These are phyloP conservation scores for Amniataba percoides DNA, from an alignment of 2,797 vertebrate species.

Conservation along the genomic window DNA sequence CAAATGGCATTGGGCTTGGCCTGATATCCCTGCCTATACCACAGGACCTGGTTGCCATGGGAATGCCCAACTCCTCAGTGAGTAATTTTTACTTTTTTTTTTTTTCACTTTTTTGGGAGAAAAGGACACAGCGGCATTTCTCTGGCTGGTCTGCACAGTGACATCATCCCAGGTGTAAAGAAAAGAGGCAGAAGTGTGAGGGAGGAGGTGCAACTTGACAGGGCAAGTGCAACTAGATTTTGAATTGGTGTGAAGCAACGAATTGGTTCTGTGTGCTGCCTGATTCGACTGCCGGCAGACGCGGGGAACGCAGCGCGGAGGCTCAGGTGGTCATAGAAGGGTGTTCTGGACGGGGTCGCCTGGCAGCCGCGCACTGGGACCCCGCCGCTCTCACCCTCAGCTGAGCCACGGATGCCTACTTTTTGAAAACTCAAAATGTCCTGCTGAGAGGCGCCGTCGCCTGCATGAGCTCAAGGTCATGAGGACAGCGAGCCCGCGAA, in stretches of 20 bases:
- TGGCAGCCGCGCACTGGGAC: conserved; percentile 36
- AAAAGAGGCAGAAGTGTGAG: conserved; percentile 47
- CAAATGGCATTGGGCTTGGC: conserved; percentile 84
- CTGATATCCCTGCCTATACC: conserved; percentile 78
- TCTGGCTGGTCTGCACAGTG: conserved; percentile 16
- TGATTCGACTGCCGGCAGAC: conserved; percentile 46
- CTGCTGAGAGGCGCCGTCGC: not conserved
- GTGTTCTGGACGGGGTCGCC: conserved; percentile 40
- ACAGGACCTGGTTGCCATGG: conserved; percentile 83
- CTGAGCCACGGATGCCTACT: conserved; percentile 28
- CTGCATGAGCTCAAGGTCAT: conserved; percentile 55
- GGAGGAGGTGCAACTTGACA: conserved; percentile 56
- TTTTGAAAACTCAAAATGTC: conserved; percentile 26
- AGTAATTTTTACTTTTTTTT: conserved; percentile 48
- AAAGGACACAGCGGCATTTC: conserved; percentile 16
- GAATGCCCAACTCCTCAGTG: conserved; percentile 74
- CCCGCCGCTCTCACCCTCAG: conserved; percentile 16
- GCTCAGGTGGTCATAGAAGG: conserved; percentile 68
- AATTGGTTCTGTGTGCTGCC: conserved; percentile 65
- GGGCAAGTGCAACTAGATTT: conserved; percentile 56
- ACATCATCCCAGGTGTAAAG: conserved; percentile 50
- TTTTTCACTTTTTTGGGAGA: conserved; percentile 15
- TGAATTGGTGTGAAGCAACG: conserved; percentile 73
- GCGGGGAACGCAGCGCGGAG: conserved; percentile 28
- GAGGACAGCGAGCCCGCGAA: conserved; percentile 27